These are phyloP conservation scores for Arctia plantaginis DNA, from an alignment of 2,888 invertebrate species.

Conservation along the genomic window DNA sequence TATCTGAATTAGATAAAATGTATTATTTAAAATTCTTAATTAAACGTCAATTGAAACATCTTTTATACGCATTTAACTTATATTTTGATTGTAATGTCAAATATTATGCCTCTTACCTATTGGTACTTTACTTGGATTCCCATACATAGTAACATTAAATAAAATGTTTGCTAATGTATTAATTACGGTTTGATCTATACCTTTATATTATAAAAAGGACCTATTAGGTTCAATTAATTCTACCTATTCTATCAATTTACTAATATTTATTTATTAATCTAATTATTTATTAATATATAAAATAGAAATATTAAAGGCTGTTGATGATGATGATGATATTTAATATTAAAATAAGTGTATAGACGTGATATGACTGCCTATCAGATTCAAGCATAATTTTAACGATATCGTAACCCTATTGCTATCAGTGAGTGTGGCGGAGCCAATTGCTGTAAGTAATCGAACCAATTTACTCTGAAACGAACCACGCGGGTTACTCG, in stretches of 20 bases:
- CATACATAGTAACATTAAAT: not conserved
- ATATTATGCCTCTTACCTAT: not conserved
- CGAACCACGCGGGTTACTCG: slow-evolving; percentile 48
- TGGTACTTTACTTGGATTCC: not conserved
- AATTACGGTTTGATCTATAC: not conserved
- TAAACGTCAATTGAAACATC: not conserved
- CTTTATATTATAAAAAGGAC: not conserved
- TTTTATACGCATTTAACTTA: not conserved
- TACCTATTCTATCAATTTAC: not conserved
- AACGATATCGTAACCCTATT: slow-evolving; percentile 46
- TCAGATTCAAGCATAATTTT: slow-evolving; percentile 31
- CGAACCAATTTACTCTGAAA: slow-evolving; percentile 66
- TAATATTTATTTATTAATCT: not conserved
- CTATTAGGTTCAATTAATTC: not conserved
- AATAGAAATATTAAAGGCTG: no score
- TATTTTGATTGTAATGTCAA: not conserved
- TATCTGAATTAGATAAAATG: not conserved
- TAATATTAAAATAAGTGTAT: not conserved
- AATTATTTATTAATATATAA: no score
- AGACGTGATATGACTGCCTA: slow-evolving; percentile 18
- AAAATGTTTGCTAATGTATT: not conserved
- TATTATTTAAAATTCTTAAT: not conserved
- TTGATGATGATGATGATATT: no score
- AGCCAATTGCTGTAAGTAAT: slow-evolving; percentile 70
- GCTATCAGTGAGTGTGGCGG: slow-evolving; percentile 52